Percentiles rank a stretch among this genome's conserved stretches.
phyloP scores from a whole-genome alignment of 1,140 invertebrate species.

The Drosophila nannoptera region DNA sequence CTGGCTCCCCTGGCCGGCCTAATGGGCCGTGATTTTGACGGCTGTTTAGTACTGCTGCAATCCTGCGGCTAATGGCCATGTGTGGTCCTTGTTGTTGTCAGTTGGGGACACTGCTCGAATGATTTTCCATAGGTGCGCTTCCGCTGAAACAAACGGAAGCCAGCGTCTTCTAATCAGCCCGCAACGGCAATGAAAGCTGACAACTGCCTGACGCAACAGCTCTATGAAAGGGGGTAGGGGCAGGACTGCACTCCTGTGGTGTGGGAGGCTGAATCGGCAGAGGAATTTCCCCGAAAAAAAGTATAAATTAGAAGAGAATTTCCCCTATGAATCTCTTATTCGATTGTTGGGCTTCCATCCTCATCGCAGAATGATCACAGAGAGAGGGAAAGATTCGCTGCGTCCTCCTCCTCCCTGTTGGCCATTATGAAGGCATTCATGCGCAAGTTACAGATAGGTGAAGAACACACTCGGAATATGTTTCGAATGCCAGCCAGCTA shows the following conservation, averaged over 20 bases:
- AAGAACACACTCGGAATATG: conserved; percentile 40
- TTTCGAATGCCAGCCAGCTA: conserved; percentile 21
- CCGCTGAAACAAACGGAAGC: neutral
- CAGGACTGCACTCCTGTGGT: too few species aligned
- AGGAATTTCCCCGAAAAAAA: too few species aligned
- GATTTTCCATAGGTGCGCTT: conserved; percentile 21
- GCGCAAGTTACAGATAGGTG: conserved; percentile 8
- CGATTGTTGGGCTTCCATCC: too few species aligned
- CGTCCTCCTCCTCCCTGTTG: too few species aligned
- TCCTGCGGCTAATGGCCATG: conserved; percentile 55
- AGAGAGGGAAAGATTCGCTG: too few species aligned
- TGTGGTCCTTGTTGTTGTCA: conserved; percentile 17
- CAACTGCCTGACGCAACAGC: conserved; percentile 25
- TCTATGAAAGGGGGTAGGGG: too few species aligned
- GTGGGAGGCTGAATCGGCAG: too few species aligned
- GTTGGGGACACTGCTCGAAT: conserved; percentile 31
- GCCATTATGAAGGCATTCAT: conserved; percentile 23
- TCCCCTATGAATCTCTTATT: too few species aligned
- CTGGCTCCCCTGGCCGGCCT: conserved; percentile 39
- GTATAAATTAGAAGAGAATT: too few species aligned
- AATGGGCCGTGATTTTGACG: conserved; percentile 71
- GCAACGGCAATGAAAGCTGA: conserved; percentile 66
- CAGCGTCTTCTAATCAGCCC: conserved; percentile 67
- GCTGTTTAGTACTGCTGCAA: conserved; percentile 61
- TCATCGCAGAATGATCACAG: too few species aligned